Evolutionary conservation across 2,113 vertebrate species (phyloP).

Genomic region (Natator depressus): DNA sequence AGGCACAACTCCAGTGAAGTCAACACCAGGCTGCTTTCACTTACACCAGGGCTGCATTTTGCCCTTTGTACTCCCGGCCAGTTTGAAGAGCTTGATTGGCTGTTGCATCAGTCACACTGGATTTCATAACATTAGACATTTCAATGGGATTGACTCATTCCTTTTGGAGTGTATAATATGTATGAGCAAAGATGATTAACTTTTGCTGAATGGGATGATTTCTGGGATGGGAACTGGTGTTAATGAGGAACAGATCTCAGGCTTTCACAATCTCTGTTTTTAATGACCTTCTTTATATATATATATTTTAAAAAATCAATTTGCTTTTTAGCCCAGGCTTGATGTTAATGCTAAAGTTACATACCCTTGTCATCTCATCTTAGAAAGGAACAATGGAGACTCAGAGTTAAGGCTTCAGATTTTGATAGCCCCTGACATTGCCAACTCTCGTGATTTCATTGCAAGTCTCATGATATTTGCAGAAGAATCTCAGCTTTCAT

Average conservation of each 20-base stretch:
- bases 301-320: neutral
- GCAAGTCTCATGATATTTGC: neutral
- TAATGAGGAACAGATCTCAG: constrained; percentile 70
- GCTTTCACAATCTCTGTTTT: constrained; percentile 55
- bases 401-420: neutral
- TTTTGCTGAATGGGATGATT: constrained; percentile 75
- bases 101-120: constrained; percentile 68
- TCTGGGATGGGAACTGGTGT: constrained; percentile 64
- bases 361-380: neutral
- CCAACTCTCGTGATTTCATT: neutral
- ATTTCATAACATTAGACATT: constrained; percentile 72
- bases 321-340: constrained; percentile 33
- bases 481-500: constrained; percentile 10
- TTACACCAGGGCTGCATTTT: neutral
- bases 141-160: constrained; percentile 72
- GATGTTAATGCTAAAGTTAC: neutral
- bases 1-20: constrained; percentile 4
- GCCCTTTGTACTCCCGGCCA: neutral
- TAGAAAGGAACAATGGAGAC: neutral
- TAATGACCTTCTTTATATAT: constrained; percentile 54
- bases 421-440: neutral
- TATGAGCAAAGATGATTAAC: constrained; percentile 74
- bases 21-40: neutral
- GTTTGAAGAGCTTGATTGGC: constrained; percentile 54
- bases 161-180: constrained; percentile 65